phyloP scores from a whole-genome alignment of 23 tunicate genomes.

The Corella eumyota region DNA sequence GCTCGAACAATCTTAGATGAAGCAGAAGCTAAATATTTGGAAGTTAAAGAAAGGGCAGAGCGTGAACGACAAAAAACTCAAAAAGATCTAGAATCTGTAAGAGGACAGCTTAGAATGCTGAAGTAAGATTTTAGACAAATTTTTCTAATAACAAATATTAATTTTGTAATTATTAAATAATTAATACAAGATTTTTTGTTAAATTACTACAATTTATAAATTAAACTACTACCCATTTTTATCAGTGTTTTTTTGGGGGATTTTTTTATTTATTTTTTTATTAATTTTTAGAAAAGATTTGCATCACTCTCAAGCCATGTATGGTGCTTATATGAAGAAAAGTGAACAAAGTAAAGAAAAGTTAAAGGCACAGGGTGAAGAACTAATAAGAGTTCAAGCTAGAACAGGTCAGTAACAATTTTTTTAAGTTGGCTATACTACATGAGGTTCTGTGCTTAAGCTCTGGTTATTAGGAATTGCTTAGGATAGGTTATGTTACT shows the following conservation, averaged over 20 bases:
- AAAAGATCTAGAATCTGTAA: conserved; percentile 42
- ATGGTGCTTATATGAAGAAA: conserved; percentile 68
- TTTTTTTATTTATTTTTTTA: too few species aligned
- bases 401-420: conserved; percentile 33
- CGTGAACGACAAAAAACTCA: conserved; percentile 37
- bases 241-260: too few species aligned
- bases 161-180: too few species aligned
- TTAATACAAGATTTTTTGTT: too few species aligned
- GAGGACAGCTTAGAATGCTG: conserved; percentile 57
- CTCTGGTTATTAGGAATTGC: too few species aligned
- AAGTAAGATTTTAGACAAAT: conserved; percentile 47
- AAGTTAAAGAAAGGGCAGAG: conserved; percentile 53
- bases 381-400: conserved; percentile 33
- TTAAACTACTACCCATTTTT: too few species aligned
- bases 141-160: too few species aligned
- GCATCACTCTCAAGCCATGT: conserved; percentile 62
- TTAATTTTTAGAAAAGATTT: conserved; percentile 69
- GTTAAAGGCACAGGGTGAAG: conserved; percentile 37
- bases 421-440: too few species aligned
- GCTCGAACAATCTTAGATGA: conserved; percentile 42
- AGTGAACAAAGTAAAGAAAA: conserved; percentile 56
- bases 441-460: too few species aligned
- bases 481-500: too few species aligned
- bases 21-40: conserved; percentile 59
- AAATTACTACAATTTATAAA: too few species aligned